Percentiles rank a stretch among this genome's conserved stretches.
These are phyloP conservation scores for Saccostrea glomerata DNA, from an alignment of 1,140 invertebrate species.

Conservation along the genomic window DNA sequence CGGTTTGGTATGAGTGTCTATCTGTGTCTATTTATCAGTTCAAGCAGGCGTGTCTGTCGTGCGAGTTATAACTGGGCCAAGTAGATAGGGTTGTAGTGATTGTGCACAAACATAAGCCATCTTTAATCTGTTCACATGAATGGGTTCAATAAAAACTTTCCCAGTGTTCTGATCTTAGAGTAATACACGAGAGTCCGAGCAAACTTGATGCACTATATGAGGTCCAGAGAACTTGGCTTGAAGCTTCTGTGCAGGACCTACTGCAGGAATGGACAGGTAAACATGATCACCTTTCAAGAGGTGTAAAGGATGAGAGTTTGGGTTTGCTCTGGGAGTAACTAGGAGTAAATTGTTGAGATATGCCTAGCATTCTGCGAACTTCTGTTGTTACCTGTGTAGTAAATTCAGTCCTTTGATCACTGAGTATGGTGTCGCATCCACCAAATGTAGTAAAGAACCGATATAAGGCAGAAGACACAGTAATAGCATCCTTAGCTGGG, in stretches of 20 bases:
- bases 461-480: conserved; percentile 34
- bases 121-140: too few species aligned
- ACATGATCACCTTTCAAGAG: not conserved
- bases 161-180: too few species aligned
- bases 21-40: not conserved
- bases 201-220: conserved; percentile 11
- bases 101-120: too few species aligned
- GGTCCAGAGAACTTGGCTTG: conserved; percentile 43
- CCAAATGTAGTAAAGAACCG: conserved; percentile 48
- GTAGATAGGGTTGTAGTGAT: not conserved
- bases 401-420: conserved; percentile 54
- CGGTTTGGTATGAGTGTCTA: not conserved
- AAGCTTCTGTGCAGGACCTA: conserved; percentile 28
- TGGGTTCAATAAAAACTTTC: too few species aligned
- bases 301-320: not conserved
- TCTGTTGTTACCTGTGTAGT: conserved; percentile 25
- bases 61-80: not conserved
- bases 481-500: conserved; percentile 42
- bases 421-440: conserved; percentile 43
- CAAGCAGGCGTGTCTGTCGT: not conserved
- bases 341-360: conserved; percentile 44
- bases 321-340: conserved; percentile 31
- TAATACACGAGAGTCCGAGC: not conserved
- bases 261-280: too few species aligned
- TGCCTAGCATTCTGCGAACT: not conserved